Conservation (phyloP, 2,797 vertebrate genomes). For the Steatocranus sp. region DNA sequence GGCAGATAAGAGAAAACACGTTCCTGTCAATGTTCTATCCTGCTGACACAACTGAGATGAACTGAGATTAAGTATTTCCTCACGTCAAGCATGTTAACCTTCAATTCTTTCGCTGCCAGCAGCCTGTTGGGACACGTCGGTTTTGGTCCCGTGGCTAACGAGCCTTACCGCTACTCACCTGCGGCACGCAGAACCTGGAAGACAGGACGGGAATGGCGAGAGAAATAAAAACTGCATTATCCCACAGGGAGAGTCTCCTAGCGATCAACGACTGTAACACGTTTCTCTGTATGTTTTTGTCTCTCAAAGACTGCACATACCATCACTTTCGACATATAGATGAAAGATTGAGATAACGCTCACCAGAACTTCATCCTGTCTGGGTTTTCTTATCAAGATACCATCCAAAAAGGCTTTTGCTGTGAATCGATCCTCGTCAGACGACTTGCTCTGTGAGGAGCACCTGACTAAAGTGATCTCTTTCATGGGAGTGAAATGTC, state of each 20-base stretch:
- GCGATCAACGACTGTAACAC: neutral
- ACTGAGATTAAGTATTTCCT: neutral
- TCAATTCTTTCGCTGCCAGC: neutral
- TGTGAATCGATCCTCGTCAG: neutral
- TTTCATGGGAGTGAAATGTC: neutral
- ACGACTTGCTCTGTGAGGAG: neutral
- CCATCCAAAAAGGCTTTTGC: neutral
- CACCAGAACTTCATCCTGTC: neutral
- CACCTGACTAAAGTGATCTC: neutral
- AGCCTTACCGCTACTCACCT: neutral
- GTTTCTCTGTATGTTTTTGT: neutral
- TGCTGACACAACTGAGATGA: neutral
- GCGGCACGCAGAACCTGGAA: neutral
- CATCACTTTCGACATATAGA: neutral
- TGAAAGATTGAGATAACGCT: neutral
- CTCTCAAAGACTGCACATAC: neutral
- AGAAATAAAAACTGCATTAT: neutral
- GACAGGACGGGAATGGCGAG: neutral
- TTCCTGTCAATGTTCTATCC: neutral
- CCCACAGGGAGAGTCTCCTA: neutral
- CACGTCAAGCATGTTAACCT: neutral
- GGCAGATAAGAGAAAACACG: neutral
- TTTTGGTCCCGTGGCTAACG: neutral
- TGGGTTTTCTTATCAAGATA: neutral
- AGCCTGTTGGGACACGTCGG: rapidly evolving